Conservation (phyloP, 2,797 vertebrate species). For the Glyptemys insculpta region DNA sequence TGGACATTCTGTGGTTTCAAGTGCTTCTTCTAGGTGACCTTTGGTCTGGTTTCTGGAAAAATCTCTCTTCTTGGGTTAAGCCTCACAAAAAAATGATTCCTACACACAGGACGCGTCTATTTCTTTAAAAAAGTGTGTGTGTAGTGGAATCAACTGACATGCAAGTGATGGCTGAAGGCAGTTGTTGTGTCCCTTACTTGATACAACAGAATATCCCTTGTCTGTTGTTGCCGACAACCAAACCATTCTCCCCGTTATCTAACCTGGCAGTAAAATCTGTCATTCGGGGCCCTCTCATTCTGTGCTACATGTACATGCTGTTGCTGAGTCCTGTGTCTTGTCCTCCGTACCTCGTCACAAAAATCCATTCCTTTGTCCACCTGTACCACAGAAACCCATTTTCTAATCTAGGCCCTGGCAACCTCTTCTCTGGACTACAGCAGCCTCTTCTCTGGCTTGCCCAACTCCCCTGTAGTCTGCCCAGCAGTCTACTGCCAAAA, state of each 20-base stretch:
- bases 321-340: background rate
- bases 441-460: background rate
- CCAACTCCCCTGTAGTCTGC: accelerated
- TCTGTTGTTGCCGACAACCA: background rate
- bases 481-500: background rate
- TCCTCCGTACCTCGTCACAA: background rate
- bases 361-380: background rate
- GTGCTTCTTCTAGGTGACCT: background rate
- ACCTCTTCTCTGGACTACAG: accelerated
- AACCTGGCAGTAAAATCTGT: background rate
- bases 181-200: background rate
- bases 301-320: background rate
- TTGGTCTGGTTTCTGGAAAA: background rate
- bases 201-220: background rate
- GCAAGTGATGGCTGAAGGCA: background rate
- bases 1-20: background rate
- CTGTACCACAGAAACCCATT: background rate
- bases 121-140: background rate
- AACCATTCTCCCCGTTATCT: background rate
- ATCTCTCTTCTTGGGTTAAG: background rate
- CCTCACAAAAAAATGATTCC: background rate
- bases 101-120: background rate
- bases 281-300: background rate
- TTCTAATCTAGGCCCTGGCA: background rate
- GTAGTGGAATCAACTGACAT: background rate